Evolutionary conservation across 1,140 invertebrate species (phyloP), one percentile per base, ranked within the genome.

Genomic region (Meteorus sp.): DNA sequence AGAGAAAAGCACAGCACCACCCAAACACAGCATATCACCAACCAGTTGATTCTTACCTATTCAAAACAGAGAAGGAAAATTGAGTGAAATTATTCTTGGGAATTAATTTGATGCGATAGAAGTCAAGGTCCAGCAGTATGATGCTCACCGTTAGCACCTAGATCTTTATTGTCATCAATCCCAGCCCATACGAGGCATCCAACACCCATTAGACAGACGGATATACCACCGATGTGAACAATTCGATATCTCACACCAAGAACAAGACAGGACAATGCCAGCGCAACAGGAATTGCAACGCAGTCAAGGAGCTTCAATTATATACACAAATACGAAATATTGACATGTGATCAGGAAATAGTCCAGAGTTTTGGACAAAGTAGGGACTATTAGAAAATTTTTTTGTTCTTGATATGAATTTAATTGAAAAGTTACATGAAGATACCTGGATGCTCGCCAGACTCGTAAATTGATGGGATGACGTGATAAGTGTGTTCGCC

Each of bases 131-230:
- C 19, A 45, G 6, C 2, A 15, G 17, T 25, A 25, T 23, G 5
- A 20, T 17, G 61, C 68, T 75, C 77, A 84, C 86, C 85, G 69
- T 84, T 84, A 29, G 83, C 81, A 9, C 85, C 84, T 3, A 73
- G 56, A 60, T 79, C 72, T 52, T 77, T 79, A 62, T 74, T 75
- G 56, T 89, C 87, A 63, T 91, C 85, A 27, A 91, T 86, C 77
- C 94, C 91, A 41, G 90, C 90, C 85, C 88, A 90, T 5, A 94
- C 90, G 1, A 94, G 84, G 67, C 89, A 91, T 2, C 88, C 90
- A 20, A 94, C 88, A 3, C 91, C 92, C 81, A 92, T 85, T 0
- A 95, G 77, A 60, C 90, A 93, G 22, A 93, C 78, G 7, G 86
- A 87, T 3, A 93, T 90, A 1, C 92, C 93, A 4, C 90, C 80